Conservation (phyloP, 2,113 vertebrate genomes). For the Telmatochromis brichardi region DNA sequence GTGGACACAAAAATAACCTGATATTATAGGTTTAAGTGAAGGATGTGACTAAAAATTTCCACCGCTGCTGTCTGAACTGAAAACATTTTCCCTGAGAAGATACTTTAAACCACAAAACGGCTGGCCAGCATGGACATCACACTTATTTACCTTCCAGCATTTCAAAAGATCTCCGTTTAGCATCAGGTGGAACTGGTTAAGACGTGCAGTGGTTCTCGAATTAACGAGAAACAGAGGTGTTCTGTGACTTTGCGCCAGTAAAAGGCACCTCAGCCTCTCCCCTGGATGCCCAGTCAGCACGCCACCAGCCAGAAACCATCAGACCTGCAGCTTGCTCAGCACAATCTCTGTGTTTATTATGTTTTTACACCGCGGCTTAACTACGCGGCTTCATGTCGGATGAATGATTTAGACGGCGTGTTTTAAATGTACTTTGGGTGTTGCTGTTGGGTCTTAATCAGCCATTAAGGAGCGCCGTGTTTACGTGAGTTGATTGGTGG, state of each 20-base stretch:
- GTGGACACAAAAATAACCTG: background rate
- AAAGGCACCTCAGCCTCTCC: background rate
- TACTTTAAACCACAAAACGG: background rate
- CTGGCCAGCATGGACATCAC: background rate
- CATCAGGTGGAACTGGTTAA: background rate
- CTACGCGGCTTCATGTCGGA: background rate
- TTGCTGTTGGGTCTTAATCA: background rate
- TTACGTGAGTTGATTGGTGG: background rate
- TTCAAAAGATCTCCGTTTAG: background rate
- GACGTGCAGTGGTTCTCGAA: background rate
- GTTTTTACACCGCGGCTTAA: slow-evolving; percentile 3
- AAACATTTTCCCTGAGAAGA: background rate
- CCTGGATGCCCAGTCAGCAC: slow-evolving; percentile 39
- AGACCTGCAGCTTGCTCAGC: slow-evolving; percentile 27
- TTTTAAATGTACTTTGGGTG: background rate
- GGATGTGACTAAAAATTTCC: background rate
- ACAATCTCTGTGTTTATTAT: slow-evolving; percentile 27
- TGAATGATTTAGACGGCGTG: background rate
- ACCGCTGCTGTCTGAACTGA: background rate
- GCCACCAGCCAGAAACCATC: slow-evolving; percentile 33
- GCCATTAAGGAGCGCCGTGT: background rate
- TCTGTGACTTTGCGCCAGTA: background rate
- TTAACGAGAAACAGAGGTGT: background rate
- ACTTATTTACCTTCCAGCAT: background rate
- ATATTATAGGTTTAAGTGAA: background rate